Evolutionary conservation across 2,797 vertebrate genomes (phyloP).

Genomic region (Cirrhinus mrigala): DNA sequence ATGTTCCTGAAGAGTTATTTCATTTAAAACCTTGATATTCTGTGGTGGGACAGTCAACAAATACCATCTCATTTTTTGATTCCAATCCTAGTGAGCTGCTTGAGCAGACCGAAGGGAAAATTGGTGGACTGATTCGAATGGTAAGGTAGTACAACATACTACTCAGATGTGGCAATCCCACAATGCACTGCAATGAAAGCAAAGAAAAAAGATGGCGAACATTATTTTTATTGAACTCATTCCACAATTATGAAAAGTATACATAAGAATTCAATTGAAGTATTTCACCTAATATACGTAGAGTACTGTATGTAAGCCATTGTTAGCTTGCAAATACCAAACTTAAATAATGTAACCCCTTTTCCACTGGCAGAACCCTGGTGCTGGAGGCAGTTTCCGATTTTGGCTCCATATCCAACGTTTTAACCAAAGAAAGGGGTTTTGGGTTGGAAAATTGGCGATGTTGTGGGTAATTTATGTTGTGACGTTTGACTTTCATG

Average conservation of each 20-base stretch:
- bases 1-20: neutral
- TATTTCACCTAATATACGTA: neutral
- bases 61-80: neutral
- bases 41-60: neutral
- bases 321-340: conserved; percentile 7
- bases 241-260: neutral
- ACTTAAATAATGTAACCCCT: neutral
- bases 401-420: neutral
- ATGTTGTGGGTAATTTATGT: conserved; percentile 4
- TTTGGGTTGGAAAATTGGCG: conserved; percentile 31
- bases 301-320: neutral
- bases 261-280: neutral
- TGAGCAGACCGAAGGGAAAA: neutral
- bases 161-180: neutral
- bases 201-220: neutral
- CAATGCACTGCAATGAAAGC: conserved; percentile 1
- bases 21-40: neutral
- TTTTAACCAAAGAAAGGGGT: conserved; percentile 16
- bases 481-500: neutral
- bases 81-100: neutral
- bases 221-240: neutral
- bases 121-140: neutral
- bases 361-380: conserved; percentile 5
- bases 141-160: neutral
- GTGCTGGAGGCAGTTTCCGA: neutral